Evolutionary conservation across 2,888 invertebrate species (phyloP).

Genomic region (Baronia brevicornis): DNA sequence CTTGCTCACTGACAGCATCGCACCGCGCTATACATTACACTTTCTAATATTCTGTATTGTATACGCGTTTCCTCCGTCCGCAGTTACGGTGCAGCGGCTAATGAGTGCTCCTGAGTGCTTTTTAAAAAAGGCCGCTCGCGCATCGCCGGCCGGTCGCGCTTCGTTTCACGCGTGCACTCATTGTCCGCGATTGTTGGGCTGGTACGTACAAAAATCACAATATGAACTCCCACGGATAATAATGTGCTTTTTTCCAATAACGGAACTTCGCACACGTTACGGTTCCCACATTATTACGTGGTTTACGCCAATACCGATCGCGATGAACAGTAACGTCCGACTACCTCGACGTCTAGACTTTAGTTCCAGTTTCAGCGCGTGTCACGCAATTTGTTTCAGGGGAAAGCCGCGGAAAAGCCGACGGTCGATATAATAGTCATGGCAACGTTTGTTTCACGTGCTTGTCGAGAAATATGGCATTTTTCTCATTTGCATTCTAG

Average conservation of each 20-base stretch:
- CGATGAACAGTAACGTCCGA: slow-evolving; percentile 21
- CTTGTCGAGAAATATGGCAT: slow-evolving; percentile 44
- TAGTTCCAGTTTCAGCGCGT: slow-evolving; percentile 60
- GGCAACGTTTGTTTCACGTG: slow-evolving; percentile 68
- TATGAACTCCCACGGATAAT: slow-evolving; percentile 34
- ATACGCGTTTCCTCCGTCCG: slow-evolving; percentile 53
- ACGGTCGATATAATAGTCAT: slow-evolving; percentile 69
- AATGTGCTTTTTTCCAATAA: slow-evolving; percentile 31
- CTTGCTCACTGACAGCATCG: slow-evolving; percentile 71
- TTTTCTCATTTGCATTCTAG: slow-evolving; percentile 69
- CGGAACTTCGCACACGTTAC: slow-evolving; percentile 27
- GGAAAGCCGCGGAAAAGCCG: slow-evolving; percentile 70
- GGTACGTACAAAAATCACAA: slow-evolving; percentile 27
- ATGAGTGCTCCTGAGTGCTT: slow-evolving; percentile 54
- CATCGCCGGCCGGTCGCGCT: slow-evolving; percentile 55
- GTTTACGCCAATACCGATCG: slow-evolving; percentile 25
- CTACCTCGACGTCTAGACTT: slow-evolving; percentile 39
- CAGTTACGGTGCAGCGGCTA: slow-evolving; percentile 67
- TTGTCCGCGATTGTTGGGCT: slow-evolving; percentile 54
- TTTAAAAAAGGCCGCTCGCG: slow-evolving; percentile 61
- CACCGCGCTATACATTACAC: slow-evolving; percentile 65
- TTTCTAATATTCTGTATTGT: slow-evolving; percentile 68
- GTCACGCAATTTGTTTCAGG: slow-evolving; percentile 68
- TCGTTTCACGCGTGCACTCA: slow-evolving; percentile 64
- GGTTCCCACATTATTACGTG: slow-evolving; percentile 18